phyloP scores from a whole-genome alignment of 2,888 invertebrate species.

The Tineola bisselliella region DNA sequence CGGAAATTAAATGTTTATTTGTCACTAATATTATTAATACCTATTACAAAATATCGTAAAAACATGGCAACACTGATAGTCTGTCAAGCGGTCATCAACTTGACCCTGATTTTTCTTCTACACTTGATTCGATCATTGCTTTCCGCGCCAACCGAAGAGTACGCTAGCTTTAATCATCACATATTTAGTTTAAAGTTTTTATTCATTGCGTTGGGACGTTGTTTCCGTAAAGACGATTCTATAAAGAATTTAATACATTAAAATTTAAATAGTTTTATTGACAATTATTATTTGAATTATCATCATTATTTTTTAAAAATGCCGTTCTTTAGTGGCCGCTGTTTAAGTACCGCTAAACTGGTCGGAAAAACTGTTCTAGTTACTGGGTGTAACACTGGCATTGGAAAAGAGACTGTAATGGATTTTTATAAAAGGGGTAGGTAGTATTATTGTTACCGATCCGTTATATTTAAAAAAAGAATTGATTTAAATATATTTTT shows the following conservation, averaged over 20 bases:
- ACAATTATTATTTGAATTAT: too few relatives aligned
- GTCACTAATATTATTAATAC: too few relatives aligned
- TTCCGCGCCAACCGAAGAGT: too few relatives aligned
- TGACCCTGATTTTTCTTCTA: not conserved
- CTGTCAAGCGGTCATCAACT: not conserved
- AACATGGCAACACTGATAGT: not conserved
- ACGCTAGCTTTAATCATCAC: too few relatives aligned
- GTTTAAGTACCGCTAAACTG: conserved; percentile 64
- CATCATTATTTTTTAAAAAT: conserved; percentile 23
- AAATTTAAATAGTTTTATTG: too few relatives aligned
- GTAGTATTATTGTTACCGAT: not conserved
- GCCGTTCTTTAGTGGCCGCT: conserved; percentile 51
- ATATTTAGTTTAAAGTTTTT: not conserved
- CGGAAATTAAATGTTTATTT: too few relatives aligned
- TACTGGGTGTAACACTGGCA: conserved; percentile 70
- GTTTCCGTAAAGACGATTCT: not conserved
- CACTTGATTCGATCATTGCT: too few relatives aligned
- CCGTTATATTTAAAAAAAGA: not conserved
- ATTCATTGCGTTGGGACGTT: not conserved
- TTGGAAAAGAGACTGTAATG: conserved; percentile 55
- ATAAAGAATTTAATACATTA: too few relatives aligned
- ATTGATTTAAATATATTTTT: not conserved
- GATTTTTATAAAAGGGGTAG: conserved; percentile 59
- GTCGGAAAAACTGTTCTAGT: conserved; percentile 62
- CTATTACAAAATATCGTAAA: too few relatives aligned